Evolutionary conservation across 1,140 invertebrate genomes (phyloP).

Genomic region (Sycophaga agraensis): DNA sequence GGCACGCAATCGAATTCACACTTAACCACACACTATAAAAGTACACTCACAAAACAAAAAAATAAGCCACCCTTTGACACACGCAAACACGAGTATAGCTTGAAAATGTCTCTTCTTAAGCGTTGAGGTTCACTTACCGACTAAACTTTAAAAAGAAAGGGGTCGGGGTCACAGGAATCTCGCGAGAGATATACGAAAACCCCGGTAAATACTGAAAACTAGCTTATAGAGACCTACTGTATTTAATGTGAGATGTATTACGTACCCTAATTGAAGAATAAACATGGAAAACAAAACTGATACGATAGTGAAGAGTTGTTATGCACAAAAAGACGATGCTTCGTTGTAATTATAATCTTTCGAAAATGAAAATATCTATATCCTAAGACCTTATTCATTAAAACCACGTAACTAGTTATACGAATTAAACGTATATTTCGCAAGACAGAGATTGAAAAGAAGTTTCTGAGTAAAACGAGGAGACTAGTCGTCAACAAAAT

Average conservation of each 20-base stretch:
- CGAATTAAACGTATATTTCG: constrained; percentile 9
- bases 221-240: constrained; percentile 52
- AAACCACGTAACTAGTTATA: not conserved
- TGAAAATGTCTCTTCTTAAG: constrained; percentile 3
- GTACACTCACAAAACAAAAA: not conserved
- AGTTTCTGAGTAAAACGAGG: too few relatives aligned
- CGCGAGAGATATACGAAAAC: constrained; percentile 31
- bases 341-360: constrained; percentile 53
- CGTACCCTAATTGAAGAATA: constrained; percentile 41
- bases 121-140: not conserved
- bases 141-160: not conserved
- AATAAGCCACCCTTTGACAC: not conserved
- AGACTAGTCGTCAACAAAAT: too few relatives aligned
- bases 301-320: constrained; percentile 43
- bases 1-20: not conserved
- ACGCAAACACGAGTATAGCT: constrained; percentile 2
- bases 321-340: constrained; percentile 54
- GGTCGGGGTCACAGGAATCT: not conserved
- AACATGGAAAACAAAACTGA: constrained; percentile 36
- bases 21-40: not conserved
- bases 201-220: constrained; percentile 34
- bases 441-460: too few relatives aligned
- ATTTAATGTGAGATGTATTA: constrained; percentile 56
- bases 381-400: constrained; percentile 3
- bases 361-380: constrained; percentile 34